Conservation (phyloP, 2,888 invertebrate species). For the Mesochorus sp. region DNA sequence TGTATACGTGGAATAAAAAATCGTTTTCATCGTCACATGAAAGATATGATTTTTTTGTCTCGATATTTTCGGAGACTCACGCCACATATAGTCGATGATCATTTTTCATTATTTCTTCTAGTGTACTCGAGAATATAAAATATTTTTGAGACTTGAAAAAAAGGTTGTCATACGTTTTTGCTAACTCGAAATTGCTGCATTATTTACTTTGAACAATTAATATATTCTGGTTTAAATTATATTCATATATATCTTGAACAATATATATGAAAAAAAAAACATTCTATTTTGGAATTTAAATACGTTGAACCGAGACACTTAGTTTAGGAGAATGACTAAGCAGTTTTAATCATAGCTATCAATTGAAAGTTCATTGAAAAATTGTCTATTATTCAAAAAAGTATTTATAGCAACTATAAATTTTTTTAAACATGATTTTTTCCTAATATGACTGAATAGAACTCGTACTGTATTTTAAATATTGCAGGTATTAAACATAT, state of each 20-base stretch:
- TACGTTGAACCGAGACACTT: not conserved
- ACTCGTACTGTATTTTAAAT: no score
- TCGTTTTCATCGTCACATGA: constrained; percentile 35
- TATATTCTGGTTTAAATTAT: not conserved
- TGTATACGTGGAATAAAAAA: constrained; percentile 46
- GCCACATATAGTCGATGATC: constrained; percentile 45
- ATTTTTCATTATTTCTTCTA: constrained; percentile 45
- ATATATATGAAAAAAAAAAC: no score
- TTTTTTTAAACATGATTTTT: not conserved
- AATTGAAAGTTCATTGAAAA: no score
- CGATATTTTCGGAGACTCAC: constrained; percentile 21
- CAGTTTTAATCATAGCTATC: no score
- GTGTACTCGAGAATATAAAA: not conserved
- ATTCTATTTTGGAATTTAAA: no score
- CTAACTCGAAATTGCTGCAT: not conserved
- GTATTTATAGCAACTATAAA: no score
- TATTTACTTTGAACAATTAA: not conserved
- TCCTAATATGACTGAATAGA: no score
- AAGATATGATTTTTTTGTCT: constrained; percentile 1
- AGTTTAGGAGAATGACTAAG: no score
- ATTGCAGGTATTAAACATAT: not conserved
- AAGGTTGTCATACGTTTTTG: no score
- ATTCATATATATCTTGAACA: not conserved
- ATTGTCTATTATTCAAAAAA: no score
- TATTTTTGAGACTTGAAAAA: not conserved